These are phyloP conservation scores for Aptenodytes forsteri DNA, from an alignment of 2,113 vertebrate genomes.

Conservation along the genomic window DNA sequence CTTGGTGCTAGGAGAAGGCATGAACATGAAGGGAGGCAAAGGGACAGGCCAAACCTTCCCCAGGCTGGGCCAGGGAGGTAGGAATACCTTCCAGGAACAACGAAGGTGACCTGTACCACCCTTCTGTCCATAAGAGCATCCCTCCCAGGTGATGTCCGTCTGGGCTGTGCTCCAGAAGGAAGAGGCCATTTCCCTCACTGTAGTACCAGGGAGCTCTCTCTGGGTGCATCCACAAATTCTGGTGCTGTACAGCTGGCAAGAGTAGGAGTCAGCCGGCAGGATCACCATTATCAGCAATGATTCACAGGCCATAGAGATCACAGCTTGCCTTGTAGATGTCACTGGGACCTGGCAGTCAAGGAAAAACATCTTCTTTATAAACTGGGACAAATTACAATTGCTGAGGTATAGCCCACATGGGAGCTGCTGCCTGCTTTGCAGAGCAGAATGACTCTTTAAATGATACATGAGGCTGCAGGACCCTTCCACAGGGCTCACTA, in stretches of 20 bases:
- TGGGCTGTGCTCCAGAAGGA: background rate
- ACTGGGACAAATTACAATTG: accelerated
- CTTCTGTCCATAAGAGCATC: background rate
- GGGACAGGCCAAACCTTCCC: background rate
- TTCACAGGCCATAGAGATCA: slow-evolving; percentile 11
- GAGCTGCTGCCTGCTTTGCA: background rate
- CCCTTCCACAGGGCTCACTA: background rate
- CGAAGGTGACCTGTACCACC: background rate
- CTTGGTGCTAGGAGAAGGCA: background rate
- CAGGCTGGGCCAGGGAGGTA: background rate
- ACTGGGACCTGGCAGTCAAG: background rate
- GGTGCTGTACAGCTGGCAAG: background rate
- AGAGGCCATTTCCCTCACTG: background rate
- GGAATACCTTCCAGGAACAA: background rate
- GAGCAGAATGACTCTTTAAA: background rate
- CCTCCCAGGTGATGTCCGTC: background rate
- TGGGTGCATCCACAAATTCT: background rate
- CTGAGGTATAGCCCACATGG: background rate
- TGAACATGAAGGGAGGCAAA: background rate
- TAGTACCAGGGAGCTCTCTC: background rate
- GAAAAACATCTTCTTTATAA: slow-evolving; percentile 26
- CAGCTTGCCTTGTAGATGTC: background rate
- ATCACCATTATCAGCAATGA: background rate
- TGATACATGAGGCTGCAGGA: background rate
- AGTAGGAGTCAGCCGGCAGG: background rate